phyloP scores from a whole-genome alignment of 2,113 vertebrate species.

The Acinonyx jubatus region DNA sequence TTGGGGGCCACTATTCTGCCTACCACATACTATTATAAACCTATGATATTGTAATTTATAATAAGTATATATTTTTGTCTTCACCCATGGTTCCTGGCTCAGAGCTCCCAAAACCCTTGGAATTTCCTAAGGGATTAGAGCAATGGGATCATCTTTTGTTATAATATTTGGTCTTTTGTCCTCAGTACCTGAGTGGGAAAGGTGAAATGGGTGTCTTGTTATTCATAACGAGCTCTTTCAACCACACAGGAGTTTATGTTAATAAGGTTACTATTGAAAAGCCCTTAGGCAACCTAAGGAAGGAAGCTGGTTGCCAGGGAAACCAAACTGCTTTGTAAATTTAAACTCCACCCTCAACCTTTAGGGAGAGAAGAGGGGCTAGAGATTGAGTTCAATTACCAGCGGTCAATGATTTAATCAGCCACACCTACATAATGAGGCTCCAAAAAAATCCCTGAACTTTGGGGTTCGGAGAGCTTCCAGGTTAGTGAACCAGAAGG shows the following conservation, averaged over 20 bases:
- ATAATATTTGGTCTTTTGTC: not conserved
- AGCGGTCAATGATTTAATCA: not conserved
- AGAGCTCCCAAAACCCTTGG: not conserved
- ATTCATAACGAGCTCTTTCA: not conserved
- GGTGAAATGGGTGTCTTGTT: not conserved
- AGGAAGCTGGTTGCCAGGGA: not conserved
- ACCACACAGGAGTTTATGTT: not conserved
- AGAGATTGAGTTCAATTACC: not conserved
- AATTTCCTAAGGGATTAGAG: not conserved
- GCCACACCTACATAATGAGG: not conserved
- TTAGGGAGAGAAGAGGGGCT: not conserved
- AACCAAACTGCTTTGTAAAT: not conserved
- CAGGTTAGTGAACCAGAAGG: not conserved
- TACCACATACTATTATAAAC: not conserved
- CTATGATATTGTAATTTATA: not conserved
- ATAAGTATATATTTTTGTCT: not conserved
- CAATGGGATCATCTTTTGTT: not conserved
- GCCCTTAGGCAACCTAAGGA: not conserved
- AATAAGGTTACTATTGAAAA: not conserved
- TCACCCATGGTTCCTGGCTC: not conserved
- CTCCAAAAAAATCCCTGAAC: not conserved
- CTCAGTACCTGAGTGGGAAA: not conserved
- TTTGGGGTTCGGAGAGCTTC: not conserved
- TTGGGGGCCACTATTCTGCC: not conserved
- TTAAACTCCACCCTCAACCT: not conserved